Base-by-base conservation (phyloP, 92 coral and sea anemone species). In the Scolanthus callimorphus region DNA sequence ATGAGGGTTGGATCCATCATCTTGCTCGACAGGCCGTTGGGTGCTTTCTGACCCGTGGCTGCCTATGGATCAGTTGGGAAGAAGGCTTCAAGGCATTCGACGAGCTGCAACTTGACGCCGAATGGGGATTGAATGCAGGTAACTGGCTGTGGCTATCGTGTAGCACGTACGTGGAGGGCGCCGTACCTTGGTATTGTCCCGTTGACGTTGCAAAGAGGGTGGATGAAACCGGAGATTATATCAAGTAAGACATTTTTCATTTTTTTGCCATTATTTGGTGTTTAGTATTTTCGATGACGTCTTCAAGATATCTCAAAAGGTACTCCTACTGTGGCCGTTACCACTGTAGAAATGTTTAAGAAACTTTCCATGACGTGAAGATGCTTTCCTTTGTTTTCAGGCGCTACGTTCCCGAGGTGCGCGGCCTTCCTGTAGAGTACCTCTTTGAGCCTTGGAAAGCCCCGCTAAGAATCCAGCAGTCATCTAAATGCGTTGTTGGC, bases 21-120 rank as follows among this genome's bases (percentile, higher is more conserved):
- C 58, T 50, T 29, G 97, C 89, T 17, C 77, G 92, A 17, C 76
- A 85, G 29, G 73, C 86, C 27, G 84, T 85, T 17, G 87, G 89
- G 27, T 84, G 65, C 49, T 89, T 89, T 53, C 78, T 89, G 13
- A 85, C 97, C 12, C 63, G 85, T 59, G 92, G 97, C 8, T 85
- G 92, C 58, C 76, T 89, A 57, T 89, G 97, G 97, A 69, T 85
- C 64, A 80, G 73, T 61, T 89, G 97, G 97, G 89, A 85, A 52
- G 97, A 89, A 64, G 97, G 97, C 1, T 86, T 80, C 51, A 89
- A 89, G 84, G 97, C 71, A 39, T 89, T 89, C 53, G 88, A 82
- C 29, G 91, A 89, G 57, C 48, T 80, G 20, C 85, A 78, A 61
- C 41, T 89, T 44, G 91, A 85, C 59, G 91, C 88, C 3, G 92